These are phyloP conservation scores for Coremacera marginata DNA, from an alignment of 2,888 invertebrate genomes.

Conservation along the genomic window DNA sequence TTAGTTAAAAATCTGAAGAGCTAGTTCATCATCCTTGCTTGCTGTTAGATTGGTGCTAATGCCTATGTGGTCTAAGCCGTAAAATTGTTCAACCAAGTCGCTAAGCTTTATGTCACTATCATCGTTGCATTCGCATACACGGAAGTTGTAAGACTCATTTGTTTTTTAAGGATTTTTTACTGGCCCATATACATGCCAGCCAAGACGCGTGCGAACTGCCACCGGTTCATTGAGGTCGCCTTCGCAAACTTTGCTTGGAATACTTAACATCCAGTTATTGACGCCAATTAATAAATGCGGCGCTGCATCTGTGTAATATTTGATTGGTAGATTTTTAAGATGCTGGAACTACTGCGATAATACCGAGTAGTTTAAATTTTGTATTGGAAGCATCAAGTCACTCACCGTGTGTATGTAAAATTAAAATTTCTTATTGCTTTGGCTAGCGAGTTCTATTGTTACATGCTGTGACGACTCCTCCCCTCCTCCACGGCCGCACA, in stretches of 20 bases:
- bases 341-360: conserved; percentile 13
- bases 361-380: conserved; percentile 21
- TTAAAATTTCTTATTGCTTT: not conserved
- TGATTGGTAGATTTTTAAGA: conserved; percentile 27
- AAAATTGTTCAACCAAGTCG: not conserved
- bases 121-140: not conserved
- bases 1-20: not conserved
- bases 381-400: conserved; percentile 18
- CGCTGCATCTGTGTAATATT: conserved; percentile 26
- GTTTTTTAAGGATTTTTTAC: not conserved
- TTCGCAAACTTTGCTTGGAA: conserved; percentile 22
- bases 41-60: not conserved
- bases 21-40: not conserved
- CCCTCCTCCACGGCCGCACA: not conserved
- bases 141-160: conserved; percentile 30
- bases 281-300: conserved; percentile 35
- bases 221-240: conserved; percentile 17
- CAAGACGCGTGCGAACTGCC: conserved; percentile 16
- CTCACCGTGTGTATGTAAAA: conserved; percentile 26
- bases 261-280: conserved; percentile 31
- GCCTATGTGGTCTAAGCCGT: not conserved
- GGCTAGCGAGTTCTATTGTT: conserved; percentile 11
- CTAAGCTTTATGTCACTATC: not conserved
- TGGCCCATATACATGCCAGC: conserved; percentile 35
- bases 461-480: conserved; percentile 6